A percentile compares a stretch with the other conserved stretches of the same genome.
Evolutionary conservation across 1,140 invertebrate species (phyloP).

Genomic region (Drusus annulatus): DNA sequence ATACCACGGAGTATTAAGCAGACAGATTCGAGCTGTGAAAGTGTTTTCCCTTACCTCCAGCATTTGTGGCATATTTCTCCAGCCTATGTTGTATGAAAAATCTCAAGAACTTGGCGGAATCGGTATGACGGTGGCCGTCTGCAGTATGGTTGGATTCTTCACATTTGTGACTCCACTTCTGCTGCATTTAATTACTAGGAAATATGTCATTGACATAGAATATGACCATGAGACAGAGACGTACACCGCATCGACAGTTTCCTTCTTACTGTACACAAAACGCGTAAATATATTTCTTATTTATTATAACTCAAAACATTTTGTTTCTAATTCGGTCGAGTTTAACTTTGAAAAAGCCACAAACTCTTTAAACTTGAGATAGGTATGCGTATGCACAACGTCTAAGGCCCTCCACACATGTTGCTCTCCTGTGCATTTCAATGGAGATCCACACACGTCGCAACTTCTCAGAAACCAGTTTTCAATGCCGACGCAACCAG

Average conservation of each 20-base stretch:
- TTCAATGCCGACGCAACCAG: no score
- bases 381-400: no score
- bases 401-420: no score
- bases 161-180: slow-evolving; percentile 87
- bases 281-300: slow-evolving; percentile 68
- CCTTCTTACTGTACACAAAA: slow-evolving; percentile 77
- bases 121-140: slow-evolving; percentile 73
- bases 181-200: slow-evolving; percentile 86
- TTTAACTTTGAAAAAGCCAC: no score
- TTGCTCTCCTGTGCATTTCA: no score
- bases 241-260: slow-evolving; percentile 81
- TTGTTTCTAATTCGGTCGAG: no score
- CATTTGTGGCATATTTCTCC: slow-evolving; percentile 76
- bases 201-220: slow-evolving; percentile 86
- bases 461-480: no score
- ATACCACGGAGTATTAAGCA: slow-evolving; percentile 75
- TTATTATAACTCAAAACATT: not conserved
- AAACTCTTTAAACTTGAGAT: no score
- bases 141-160: slow-evolving; percentile 81
- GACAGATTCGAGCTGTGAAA: slow-evolving; percentile 82
- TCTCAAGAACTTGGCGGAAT: slow-evolving; percentile 72
- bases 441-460: no score
- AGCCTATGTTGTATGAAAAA: slow-evolving; percentile 81
- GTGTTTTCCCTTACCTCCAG: slow-evolving; percentile 86
- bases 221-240: slow-evolving; percentile 77